Base-by-base conservation (phyloP, 2,888 invertebrate genomes). In the Platycnemis pennipes region DNA sequence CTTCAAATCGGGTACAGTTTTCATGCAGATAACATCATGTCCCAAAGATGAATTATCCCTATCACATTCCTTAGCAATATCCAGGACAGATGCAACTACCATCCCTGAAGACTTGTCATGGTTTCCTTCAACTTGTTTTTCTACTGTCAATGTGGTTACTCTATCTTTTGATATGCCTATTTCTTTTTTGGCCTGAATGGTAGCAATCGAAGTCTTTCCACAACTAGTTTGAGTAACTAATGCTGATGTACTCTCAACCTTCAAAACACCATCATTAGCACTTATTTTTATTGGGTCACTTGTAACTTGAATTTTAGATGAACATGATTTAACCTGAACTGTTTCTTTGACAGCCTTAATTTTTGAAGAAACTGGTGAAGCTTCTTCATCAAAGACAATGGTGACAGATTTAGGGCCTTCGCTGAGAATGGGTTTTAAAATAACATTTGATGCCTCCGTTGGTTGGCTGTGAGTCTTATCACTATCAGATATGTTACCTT, bases 361-460 rank as follows among this genome's bases (percentile, higher is more conserved):
- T 31, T 53, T 89, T 37, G 45, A 19, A 53, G 31, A 42, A 0
- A 19, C 4, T 37, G 31, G 5, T 7, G 19, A 37, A 46, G 37
- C 16, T 53, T 89, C 53, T 37, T 89, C 37, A 22, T 89, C 88
- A 53, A 8, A 19, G 0, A 1, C 2, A 89, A 53, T 3, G 2
- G 53, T 53, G 31, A 53, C 42, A 13, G 26, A 53, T 89, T 89
- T 91, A 26, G n/a, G 49, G 8, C 69, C 69, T 63, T 91, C 63
- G 45, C 26, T 91, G 0, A 44, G 11, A 63, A 11, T 63, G 37
- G 77, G 31, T 31, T 42, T 45, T 91, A 63, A 31, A 63, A 31
- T 37, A 37, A 56, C 31, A 44, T 63, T 42, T 5, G 44, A 91
- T 91, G n/a, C 91, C 91, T 91, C 63, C 63, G 91, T 56, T 63